Evolutionary conservation across 1,140 invertebrate genomes (phyloP).

Genomic region (Adoxophyes honmai): DNA sequence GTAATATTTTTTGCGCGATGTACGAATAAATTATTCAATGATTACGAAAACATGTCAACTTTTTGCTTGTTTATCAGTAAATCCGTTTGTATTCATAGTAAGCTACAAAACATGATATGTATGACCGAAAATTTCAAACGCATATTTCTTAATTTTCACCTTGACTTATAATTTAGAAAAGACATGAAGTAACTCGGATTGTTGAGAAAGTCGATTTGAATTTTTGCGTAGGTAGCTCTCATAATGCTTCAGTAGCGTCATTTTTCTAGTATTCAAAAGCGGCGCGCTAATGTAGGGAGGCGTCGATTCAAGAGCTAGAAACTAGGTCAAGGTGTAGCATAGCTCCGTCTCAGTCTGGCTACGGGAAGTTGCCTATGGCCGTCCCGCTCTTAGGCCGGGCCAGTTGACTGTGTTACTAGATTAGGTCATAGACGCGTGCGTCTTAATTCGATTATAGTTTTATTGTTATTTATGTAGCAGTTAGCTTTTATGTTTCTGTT

Average conservation of each 20-base stretch:
- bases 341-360: neutral
- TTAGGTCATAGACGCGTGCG: conserved; percentile 17
- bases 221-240: neutral
- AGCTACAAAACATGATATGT: too few species aligned
- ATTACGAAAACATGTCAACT: neutral
- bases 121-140: neutral
- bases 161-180: neutral
- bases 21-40: neutral
- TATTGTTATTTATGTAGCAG: conserved; percentile 12
- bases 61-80: neutral
- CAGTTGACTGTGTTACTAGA: conserved; percentile 17
- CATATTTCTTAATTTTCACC: neutral
- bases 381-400: conserved; percentile 6
- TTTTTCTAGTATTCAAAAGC: conserved; percentile 12
- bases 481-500: conserved; percentile 9
- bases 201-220: neutral
- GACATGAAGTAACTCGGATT: neutral
- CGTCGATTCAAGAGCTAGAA: conserved; percentile 13
- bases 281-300: conserved; percentile 4
- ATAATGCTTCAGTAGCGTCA: neutral
- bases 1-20: conserved; percentile 17
- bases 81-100: conserved; percentile 1
- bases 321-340: conserved; percentile 15
- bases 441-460: conserved; percentile 16
- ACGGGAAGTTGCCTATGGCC: neutral